Conservation (phyloP, 2,888 invertebrate genomes). For the Glaucopsyche alexis region DNA sequence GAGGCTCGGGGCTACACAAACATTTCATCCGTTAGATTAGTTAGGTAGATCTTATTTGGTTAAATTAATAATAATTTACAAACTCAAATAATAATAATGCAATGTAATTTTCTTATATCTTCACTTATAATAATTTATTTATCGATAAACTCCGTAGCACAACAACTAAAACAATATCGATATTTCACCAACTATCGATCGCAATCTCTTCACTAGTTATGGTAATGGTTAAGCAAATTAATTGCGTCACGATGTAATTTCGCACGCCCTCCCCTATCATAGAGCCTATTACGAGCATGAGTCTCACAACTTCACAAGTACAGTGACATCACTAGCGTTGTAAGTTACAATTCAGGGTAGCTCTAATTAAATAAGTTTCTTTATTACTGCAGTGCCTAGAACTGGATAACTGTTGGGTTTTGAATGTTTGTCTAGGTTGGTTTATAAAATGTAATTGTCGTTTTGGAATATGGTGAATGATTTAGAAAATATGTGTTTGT, state of each 20-base stretch:
- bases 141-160: background rate
- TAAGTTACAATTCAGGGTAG: conserved; percentile 8
- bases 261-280: conserved; percentile 13
- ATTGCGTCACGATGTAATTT: conserved; percentile 27
- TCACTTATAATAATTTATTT: too few relatives aligned
- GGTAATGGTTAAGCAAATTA: conserved; percentile 35
- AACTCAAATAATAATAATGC: too few relatives aligned
- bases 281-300: conserved; percentile 13
- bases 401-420: too few relatives aligned
- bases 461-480: too few relatives aligned
- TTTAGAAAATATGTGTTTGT: too few relatives aligned
- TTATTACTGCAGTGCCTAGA: background rate
- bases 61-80: too few relatives aligned
- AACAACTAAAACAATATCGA: conserved; percentile 14
- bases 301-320: conserved; percentile 9
- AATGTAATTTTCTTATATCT: too few relatives aligned
- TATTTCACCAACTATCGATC: conserved; percentile 2
- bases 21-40: too few relatives aligned
- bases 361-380: conserved; percentile 22
- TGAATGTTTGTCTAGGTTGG: too few relatives aligned
- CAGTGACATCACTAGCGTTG: background rate
- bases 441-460: too few relatives aligned
- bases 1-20: too few relatives aligned
- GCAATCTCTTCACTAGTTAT: conserved; percentile 33
- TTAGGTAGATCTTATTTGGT: too few relatives aligned